Base-by-base conservation (phyloP, 2,888 invertebrate genomes). In the Asteroscopus sphinx region DNA sequence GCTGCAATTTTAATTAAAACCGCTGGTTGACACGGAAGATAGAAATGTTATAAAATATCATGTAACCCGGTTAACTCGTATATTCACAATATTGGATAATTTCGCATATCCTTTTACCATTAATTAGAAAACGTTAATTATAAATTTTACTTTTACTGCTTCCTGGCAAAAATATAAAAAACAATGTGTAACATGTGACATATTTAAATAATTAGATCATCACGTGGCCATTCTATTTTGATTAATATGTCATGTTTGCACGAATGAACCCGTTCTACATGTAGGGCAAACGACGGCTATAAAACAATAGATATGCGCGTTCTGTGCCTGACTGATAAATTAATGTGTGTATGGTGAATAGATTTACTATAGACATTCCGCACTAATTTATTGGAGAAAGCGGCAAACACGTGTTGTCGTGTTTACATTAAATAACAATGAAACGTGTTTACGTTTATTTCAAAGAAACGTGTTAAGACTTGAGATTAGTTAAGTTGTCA, bases 141-240 rank as follows among this genome's bases (percentile, higher is more conserved):
- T 35, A 15, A 8, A 56, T 39, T 53, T 64, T 46, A 76, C 57
- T 60, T 57, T 56, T 58, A 68, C 47, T 2, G 52, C 59, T 76
- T 81, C 72, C 68, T 51, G 42, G 44, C 42, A 54, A 53, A 61
- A 46, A 60, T 6, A 11, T 3, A 40, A 32, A 36, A 0, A 33
- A 49, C 12, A 55, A 4, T 21, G 15, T 8, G 12, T 28, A 16
- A 5, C 13, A 28, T 44, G 42, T 16, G 41, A 45, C 9, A 53
- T 55, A 52, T 52, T 65, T 57, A 41, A 77, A 74, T 78, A 81
- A 84, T 81, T 79, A 76, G 74, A 69, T 53, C 77, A 76, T 68
- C 75, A 67, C 67, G 57, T 59, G 65, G 60, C 49, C 60, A 55
- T 70, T 79, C 75, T 82, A 79, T 80, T 80, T 78, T 64, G 54